These are phyloP conservation scores for Anas capensis DNA, from an alignment of 2,797 vertebrate species.

Conservation along the genomic window DNA sequence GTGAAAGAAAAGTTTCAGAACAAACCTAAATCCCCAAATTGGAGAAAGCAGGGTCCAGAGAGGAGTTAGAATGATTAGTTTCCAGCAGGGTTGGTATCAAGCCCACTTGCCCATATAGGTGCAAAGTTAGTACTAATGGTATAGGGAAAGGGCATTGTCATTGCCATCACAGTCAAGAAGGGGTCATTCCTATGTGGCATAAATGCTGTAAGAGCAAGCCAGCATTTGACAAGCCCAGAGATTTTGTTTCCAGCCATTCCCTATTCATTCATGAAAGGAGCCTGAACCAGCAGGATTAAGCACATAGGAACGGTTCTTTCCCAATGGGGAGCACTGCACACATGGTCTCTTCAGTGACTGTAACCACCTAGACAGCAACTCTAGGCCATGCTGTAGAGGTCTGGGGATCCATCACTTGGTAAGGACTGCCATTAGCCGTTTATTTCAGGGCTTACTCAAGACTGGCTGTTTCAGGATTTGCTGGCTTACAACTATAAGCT, in stretches of 20 bases:
- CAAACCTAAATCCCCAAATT: conserved; percentile 64
- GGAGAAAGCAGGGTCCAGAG: conserved; percentile 56
- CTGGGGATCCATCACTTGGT: neutral
- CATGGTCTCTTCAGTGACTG: neutral
- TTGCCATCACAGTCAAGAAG: neutral
- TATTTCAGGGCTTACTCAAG: neutral
- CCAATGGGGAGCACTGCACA: neutral
- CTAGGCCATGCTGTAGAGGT: neutral
- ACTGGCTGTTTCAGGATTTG: neutral
- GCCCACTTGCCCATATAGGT: conserved; percentile 18
- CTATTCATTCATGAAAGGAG: neutral
- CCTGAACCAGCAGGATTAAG: neutral
- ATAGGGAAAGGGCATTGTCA: neutral
- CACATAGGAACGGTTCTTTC: neutral
- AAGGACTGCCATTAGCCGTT: neutral
- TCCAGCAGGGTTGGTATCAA: conserved; percentile 49
- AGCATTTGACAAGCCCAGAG: neutral
- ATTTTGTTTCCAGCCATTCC: neutral
- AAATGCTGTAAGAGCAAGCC: neutral
- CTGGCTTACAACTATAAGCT: neutral
- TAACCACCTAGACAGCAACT: neutral
- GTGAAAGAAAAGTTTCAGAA: conserved; percentile 65
- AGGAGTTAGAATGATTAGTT: conserved; percentile 52
- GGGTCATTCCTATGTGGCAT: neutral
- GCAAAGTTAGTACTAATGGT: conserved; percentile 32